Percentiles rank a stretch among this genome's conserved stretches.
Conservation (phyloP, 2,113 vertebrate species). For the Brevimyrus niger region DNA sequence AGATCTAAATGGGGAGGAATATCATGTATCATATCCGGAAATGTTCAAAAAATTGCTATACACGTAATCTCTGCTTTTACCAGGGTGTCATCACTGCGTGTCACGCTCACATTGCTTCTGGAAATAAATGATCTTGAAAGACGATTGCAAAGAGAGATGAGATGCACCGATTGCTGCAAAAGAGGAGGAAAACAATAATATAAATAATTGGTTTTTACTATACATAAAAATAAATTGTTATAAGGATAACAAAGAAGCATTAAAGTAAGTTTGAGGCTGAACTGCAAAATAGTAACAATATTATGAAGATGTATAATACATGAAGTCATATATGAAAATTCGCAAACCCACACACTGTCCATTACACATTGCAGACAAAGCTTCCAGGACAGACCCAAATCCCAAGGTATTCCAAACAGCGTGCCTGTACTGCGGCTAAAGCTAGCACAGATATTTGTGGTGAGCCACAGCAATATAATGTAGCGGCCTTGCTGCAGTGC, state of each 20-base stretch:
- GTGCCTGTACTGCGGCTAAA: background rate
- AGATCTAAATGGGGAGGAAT: background rate
- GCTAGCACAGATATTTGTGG: background rate
- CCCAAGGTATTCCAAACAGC: background rate
- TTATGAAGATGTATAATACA: background rate
- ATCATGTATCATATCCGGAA: background rate
- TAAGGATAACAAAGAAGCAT: background rate
- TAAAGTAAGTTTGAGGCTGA: background rate
- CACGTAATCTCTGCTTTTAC: conserved; percentile 59
- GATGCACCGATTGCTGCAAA: conserved; percentile 88
- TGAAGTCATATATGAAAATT: background rate
- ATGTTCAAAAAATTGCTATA: background rate
- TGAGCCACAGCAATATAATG: background rate
- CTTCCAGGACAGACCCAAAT: background rate
- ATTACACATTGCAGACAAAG: background rate
- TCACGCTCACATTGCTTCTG: conserved; percentile 92
- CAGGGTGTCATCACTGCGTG: conserved; percentile 92
- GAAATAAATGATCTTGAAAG: conserved; percentile 96
- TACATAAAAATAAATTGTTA: background rate
- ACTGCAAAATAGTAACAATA: background rate
- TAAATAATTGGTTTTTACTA: background rate
- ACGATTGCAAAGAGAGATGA: conserved; percentile 98
- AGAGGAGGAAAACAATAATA: conserved; percentile 1
- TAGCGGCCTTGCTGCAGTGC: background rate
- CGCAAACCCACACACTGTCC: background rate